Evolutionary conservation across 2,888 invertebrate species (phyloP), one percentile per base, ranked within the genome.

Genomic region (Acleris laterana): DNA sequence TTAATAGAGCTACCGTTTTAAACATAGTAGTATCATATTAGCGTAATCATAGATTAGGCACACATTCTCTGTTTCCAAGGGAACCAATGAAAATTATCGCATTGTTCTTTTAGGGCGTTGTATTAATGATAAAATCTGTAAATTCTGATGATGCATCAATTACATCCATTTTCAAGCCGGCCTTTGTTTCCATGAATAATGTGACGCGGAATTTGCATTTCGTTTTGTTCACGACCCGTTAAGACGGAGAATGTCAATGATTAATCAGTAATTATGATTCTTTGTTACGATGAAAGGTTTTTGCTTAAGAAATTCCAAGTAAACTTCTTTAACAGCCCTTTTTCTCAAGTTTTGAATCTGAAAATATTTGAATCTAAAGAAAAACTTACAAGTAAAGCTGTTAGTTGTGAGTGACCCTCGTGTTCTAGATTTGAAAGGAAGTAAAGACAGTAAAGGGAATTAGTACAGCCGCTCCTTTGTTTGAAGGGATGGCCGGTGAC

Each of bases 181-280:
- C 62, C 57, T 66, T 66, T 62, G 66, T 66, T 66, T 56, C 22
- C 19, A 61, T 65, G 56, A 62, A 56, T 56, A 32, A 61, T 61
- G 66, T 66, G 57, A 62, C 66, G 57, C 57, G 11, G 25, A 60
- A 66, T 66, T 66, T 66, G 66, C 66, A 66, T 62, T 66, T 62
- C 28, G 51, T 57, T 66, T 57, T 46, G 55, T 65, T 65, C 60
- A 44, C 49, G 48, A 11, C 65, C 60, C 55, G 59, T 65, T 60
- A 50, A 55, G 60, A 60, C 49, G 60, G 20, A 19, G 65, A 61
- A 20, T 56, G 65, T 60, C 65, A 65, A 50, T 42, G 65, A 60
- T 61, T 61, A 55, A 51, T 61, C 60, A 53, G 22, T 49, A 65
- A 61, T 65, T 61, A 65, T 65, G 55, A 55, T 50, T 44, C 65